Conservation (phyloP, 2,888 invertebrate species). For the Ceramica pisi region DNA sequence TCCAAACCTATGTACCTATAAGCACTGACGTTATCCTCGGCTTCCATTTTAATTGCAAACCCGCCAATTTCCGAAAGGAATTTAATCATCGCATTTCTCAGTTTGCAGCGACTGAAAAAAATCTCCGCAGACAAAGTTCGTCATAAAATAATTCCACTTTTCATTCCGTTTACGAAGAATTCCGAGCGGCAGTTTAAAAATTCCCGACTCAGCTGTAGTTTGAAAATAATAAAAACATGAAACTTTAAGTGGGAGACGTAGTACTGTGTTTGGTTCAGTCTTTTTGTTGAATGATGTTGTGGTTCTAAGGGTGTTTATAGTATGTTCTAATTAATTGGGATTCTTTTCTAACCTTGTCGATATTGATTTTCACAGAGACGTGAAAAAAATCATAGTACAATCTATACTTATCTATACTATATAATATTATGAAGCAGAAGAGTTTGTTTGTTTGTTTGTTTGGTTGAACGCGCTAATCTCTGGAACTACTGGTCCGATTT, state of each 20-base stretch:
- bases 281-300: constrained; percentile 10
- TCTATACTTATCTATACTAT: too few relatives aligned
- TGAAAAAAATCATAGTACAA: too few relatives aligned
- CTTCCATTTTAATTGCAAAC: constrained; percentile 46
- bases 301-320: too few relatives aligned
- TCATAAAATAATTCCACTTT: constrained; percentile 61
- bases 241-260: constrained; percentile 38
- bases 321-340: too few relatives aligned
- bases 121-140: constrained; percentile 51
- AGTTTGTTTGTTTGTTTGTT: too few relatives aligned
- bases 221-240: constrained; percentile 55
- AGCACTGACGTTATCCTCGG: constrained; percentile 2
- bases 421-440: too few relatives aligned
- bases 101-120: constrained; percentile 50
- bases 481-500: too few relatives aligned
- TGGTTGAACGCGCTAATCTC: too few relatives aligned
- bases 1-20: not conserved
- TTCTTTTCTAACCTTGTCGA: too few relatives aligned
- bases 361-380: too few relatives aligned
- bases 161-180: constrained; percentile 51
- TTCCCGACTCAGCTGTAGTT: constrained; percentile 38
- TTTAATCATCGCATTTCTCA: constrained; percentile 62
- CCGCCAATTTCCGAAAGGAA: constrained; percentile 50
- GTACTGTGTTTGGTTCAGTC: constrained; percentile 18
- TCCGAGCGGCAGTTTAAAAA: constrained; percentile 54